phyloP scores from a whole-genome alignment of 2,888 invertebrate species.

The Nymphalis c-album region DNA sequence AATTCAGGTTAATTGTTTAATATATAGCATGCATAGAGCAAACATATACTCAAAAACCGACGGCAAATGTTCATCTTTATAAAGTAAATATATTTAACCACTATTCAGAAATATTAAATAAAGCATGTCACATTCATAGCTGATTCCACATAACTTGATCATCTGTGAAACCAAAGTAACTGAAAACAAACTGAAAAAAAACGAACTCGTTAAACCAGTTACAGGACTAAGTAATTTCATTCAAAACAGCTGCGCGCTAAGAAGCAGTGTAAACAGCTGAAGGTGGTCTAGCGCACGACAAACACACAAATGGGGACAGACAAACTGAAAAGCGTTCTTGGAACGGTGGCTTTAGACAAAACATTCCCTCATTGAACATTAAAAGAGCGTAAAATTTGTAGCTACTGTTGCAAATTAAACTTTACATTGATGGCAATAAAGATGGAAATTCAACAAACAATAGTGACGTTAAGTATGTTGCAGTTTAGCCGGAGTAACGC shows the following conservation, averaged over 20 bases:
- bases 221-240: slow-evolving; percentile 17
- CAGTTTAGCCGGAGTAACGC: neutral
- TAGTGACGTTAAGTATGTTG: neutral
- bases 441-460: neutral
- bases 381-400: slow-evolving; percentile 13
- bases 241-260: slow-evolving; percentile 25
- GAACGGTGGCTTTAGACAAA: slow-evolving; percentile 29
- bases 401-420: neutral
- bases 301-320: slow-evolving; percentile 29
- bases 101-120: neutral
- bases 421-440: neutral
- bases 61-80: too few species aligned
- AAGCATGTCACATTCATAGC: neutral
- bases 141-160: neutral
- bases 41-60: too few species aligned
- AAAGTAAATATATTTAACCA: neutral
- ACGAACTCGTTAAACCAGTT: slow-evolving; percentile 1
- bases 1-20: too few species aligned
- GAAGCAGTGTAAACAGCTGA: slow-evolving; percentile 27
- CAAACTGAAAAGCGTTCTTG: slow-evolving; percentile 29
- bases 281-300: slow-evolving; percentile 26
- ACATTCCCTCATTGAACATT: slow-evolving; percentile 11
- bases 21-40: too few species aligned
- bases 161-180: neutral
- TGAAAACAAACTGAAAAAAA: neutral